A percentile compares a stretch with the other conserved stretches of the same genome.
phyloP scores from a whole-genome alignment of 1,140 invertebrate genomes.

The Leptopilina boulardi region DNA sequence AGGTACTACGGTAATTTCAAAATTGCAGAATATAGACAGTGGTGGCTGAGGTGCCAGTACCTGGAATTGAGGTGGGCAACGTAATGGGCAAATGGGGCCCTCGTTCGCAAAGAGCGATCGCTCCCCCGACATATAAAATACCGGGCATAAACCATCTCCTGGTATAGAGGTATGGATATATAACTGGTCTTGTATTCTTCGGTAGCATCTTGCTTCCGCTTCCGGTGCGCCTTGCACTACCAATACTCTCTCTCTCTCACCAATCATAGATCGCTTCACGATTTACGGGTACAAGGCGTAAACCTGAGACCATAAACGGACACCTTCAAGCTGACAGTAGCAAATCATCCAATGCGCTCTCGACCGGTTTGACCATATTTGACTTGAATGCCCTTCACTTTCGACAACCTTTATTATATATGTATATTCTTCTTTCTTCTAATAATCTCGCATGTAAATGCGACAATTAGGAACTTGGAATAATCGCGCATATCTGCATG shows the following conservation, averaged over 20 bases:
- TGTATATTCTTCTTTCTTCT: background rate
- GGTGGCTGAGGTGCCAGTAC: background rate
- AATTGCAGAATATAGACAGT: constrained; percentile 40
- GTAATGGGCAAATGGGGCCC: constrained; percentile 25
- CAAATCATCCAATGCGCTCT: background rate
- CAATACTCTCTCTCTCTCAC: background rate
- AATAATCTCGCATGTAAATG: constrained; percentile 38
- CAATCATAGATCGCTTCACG: constrained; percentile 16
- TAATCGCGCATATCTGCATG: background rate
- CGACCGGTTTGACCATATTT: constrained; percentile 27
- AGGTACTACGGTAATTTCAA: constrained; percentile 42
- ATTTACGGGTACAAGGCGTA: constrained; percentile 21
- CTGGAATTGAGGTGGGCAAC: constrained; percentile 35
- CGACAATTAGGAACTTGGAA: constrained; percentile 24
- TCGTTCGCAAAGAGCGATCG: constrained; percentile 36
- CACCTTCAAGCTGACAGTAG: constrained; percentile 21
- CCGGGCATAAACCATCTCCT: constrained; percentile 39
- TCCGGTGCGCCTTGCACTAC: constrained; percentile 26
- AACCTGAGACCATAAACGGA: constrained; percentile 31
- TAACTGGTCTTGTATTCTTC: constrained; percentile 13
- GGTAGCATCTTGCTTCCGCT: constrained; percentile 39
- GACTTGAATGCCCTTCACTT: constrained; percentile 18
- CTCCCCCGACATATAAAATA: constrained; percentile 40
- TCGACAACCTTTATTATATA: constrained; percentile 24
- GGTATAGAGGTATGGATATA: background rate